Percentiles rank a stretch among this genome's conserved stretches.
Conservation (phyloP, 2,888 invertebrate genomes). For the Aspidiotus destructor region DNA sequence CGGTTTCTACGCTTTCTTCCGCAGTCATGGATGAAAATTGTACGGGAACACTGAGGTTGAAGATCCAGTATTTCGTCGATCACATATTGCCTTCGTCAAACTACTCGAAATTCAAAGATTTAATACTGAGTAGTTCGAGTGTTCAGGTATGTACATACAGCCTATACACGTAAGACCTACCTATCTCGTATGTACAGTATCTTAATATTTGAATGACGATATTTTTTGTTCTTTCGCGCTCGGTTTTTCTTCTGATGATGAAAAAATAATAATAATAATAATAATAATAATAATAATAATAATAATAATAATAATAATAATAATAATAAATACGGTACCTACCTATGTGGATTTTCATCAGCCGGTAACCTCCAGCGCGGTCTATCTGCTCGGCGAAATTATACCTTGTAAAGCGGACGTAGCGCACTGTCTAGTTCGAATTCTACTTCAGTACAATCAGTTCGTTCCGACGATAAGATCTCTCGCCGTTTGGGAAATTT, state of each 20-base stretch:
- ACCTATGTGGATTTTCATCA: slow-evolving; percentile 40
- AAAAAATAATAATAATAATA: not conserved
- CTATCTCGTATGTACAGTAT: not conserved
- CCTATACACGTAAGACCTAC: not conserved
- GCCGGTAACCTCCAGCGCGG: slow-evolving; percentile 70
- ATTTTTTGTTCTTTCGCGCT: not conserved
- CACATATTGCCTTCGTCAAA: slow-evolving; percentile 75
- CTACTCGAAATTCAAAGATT: slow-evolving; percentile 65
- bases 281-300: too few species aligned
- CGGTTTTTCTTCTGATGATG: not conserved
- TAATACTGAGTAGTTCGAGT: slow-evolving; percentile 63
- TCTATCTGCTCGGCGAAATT: slow-evolving; percentile 76
- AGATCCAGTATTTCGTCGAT: slow-evolving; percentile 80
- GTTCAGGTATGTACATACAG: slow-evolving; percentile 40
- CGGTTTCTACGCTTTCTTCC: slow-evolving; percentile 28
- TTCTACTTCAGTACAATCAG: slow-evolving; percentile 76
- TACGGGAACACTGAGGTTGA: slow-evolving; percentile 75
- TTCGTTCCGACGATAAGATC: slow-evolving; percentile 74
- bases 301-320: too few species aligned
- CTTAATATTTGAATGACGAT: not conserved
- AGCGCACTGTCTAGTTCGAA: slow-evolving; percentile 75
- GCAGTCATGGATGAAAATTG: slow-evolving; percentile 35
- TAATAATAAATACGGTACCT: too few species aligned
- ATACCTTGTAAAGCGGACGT: slow-evolving; percentile 78
- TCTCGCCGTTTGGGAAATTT: slow-evolving; percentile 77